Conservation (phyloP, 64 coral and sea anemone species). For the Stylophora pistillata region DNA sequence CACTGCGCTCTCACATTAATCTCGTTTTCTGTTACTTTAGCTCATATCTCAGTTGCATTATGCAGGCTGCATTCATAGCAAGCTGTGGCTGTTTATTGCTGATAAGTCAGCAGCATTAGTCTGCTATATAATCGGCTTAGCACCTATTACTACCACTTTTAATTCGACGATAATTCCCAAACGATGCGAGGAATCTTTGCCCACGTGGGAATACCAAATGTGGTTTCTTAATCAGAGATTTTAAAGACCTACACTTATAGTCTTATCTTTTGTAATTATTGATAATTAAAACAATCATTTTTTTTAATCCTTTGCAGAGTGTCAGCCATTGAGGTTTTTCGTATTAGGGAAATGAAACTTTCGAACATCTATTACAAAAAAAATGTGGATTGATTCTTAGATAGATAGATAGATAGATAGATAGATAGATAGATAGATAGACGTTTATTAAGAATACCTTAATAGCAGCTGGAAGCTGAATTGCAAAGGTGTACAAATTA, state of each 20-base stretch:
- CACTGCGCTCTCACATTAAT: neutral
- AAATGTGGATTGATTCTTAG: too few relatives aligned
- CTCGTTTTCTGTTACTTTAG: neutral
- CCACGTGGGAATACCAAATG: neutral
- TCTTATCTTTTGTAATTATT: neutral
- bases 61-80: neutral
- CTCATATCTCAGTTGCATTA: neutral
- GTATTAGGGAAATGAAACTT: too few relatives aligned
- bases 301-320: too few relatives aligned
- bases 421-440: too few relatives aligned
- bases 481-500: too few relatives aligned
- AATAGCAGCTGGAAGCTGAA: too few relatives aligned
- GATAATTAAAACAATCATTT: neutral
- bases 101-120: neutral
- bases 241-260: neutral
- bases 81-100: neutral
- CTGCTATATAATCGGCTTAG: neutral
- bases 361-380: too few relatives aligned
- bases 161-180: constrained; percentile 2
- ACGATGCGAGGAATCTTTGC: neutral
- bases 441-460: too few relatives aligned
- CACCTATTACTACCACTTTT: neutral
- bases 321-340: too few relatives aligned
- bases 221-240: neutral
- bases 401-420: too few relatives aligned